These are phyloP conservation scores for Apodemia mormo DNA, from an alignment of 2,888 invertebrate species.

Conservation along the genomic window DNA sequence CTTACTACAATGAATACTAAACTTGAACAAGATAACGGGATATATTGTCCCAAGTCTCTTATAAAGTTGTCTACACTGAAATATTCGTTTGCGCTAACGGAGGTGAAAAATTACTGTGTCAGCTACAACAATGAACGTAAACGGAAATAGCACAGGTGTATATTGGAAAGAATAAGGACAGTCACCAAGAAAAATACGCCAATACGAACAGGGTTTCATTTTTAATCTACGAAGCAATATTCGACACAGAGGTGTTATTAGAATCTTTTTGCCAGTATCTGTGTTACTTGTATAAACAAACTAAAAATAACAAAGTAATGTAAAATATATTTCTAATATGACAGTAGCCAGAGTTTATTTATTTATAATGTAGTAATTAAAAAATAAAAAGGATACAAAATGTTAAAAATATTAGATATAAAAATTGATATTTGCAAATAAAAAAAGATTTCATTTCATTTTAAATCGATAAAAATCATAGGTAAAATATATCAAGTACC, in stretches of 20 bases:
- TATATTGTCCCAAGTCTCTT: conserved; percentile 21
- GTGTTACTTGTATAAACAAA: background rate
- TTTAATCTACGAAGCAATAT: background rate
- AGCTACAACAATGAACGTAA: conserved; percentile 8
- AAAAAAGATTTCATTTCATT: too few species aligned
- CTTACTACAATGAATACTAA: background rate
- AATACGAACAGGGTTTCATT: background rate
- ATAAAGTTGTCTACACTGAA: conserved; percentile 24
- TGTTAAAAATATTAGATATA: too few species aligned
- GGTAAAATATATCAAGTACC: too few species aligned
- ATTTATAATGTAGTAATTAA: too few species aligned
- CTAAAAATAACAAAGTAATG: too few species aligned
- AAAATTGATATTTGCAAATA: too few species aligned
- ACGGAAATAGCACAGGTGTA: conserved; percentile 12
- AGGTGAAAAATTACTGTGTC: conserved; percentile 17
- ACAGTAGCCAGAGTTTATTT: too few species aligned
- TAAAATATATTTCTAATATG: too few species aligned
- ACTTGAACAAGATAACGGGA: background rate
- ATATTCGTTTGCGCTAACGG: conserved; percentile 22
- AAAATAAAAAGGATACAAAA: too few species aligned
- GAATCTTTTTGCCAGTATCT: background rate
- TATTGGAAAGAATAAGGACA: conserved; percentile 3
- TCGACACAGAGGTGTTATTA: background rate
- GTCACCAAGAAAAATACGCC: background rate
- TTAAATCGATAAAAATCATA: too few species aligned